phyloP scores from a whole-genome alignment of 2,888 invertebrate genomes.

The Cantharis rustica region DNA sequence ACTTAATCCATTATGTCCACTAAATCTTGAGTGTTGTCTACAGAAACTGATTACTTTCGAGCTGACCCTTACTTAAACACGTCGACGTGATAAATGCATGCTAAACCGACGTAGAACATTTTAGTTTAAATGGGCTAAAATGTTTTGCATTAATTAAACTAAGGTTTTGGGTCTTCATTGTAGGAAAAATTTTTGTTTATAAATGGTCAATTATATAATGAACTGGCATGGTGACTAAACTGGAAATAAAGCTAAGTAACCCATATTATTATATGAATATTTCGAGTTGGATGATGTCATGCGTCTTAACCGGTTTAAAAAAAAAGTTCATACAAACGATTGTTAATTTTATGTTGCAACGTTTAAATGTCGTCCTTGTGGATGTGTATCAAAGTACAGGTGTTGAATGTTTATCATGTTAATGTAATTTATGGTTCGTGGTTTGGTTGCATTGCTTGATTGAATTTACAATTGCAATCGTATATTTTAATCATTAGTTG shows the following conservation, averaged over 20 bases:
- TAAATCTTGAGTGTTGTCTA: slow-evolving; percentile 35
- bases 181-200: background rate
- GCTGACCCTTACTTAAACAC: slow-evolving; percentile 43
- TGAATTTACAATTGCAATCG: background rate
- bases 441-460: background rate
- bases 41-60: slow-evolving; percentile 46
- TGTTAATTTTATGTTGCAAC: background rate
- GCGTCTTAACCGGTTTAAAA: background rate
- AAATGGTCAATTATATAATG: slow-evolving; percentile 12
- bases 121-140: background rate
- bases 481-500: background rate
- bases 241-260: slow-evolving; percentile 17
- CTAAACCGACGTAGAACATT: slow-evolving; percentile 4
- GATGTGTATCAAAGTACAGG: background rate
- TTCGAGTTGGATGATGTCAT: background rate
- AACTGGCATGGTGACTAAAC: slow-evolving; percentile 9
- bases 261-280: background rate
- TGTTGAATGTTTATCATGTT: background rate
- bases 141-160: background rate
- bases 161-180: background rate
- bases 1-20: slow-evolving; percentile 36
- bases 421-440: background rate
- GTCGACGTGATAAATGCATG: slow-evolving; percentile 18
- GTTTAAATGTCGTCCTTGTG: background rate
- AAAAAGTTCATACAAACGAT: background rate